These are phyloP conservation scores for Fregata magnificens DNA, from an alignment of 2,113 vertebrate species.

Conservation along the genomic window DNA sequence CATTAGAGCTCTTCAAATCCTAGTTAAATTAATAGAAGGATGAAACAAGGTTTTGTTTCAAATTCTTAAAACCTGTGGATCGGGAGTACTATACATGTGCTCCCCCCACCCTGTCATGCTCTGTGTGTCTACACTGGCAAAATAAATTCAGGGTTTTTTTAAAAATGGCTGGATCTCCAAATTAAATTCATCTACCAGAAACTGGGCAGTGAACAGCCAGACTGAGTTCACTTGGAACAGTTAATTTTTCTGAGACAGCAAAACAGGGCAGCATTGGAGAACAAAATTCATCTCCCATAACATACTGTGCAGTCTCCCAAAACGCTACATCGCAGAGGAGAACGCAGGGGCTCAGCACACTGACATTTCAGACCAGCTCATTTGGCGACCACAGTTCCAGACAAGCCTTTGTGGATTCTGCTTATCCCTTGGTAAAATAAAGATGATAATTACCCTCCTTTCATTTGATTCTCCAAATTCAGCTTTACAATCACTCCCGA, in stretches of 20 bases:
- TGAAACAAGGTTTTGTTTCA: neutral
- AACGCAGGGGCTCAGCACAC: rapidly evolving
- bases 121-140: neutral
- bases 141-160: neutral
- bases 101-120: neutral
- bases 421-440: neutral
- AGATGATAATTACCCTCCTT: neutral
- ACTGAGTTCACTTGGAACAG: neutral
- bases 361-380: neutral
- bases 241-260: neutral
- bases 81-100: neutral
- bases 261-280: neutral
- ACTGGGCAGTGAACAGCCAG: neutral
- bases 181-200: neutral
- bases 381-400: neutral
- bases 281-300: neutral
- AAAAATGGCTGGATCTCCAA: neutral
- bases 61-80: neutral
- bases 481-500: neutral
- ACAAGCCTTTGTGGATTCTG: neutral
- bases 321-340: rapidly evolving
- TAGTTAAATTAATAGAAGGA: neutral
- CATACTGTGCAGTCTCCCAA: neutral
- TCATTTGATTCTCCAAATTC: constrained; percentile 6
- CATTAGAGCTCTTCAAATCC: neutral